Conservation (phyloP, 2,888 invertebrate species). For the Girardia tigrina region DNA sequence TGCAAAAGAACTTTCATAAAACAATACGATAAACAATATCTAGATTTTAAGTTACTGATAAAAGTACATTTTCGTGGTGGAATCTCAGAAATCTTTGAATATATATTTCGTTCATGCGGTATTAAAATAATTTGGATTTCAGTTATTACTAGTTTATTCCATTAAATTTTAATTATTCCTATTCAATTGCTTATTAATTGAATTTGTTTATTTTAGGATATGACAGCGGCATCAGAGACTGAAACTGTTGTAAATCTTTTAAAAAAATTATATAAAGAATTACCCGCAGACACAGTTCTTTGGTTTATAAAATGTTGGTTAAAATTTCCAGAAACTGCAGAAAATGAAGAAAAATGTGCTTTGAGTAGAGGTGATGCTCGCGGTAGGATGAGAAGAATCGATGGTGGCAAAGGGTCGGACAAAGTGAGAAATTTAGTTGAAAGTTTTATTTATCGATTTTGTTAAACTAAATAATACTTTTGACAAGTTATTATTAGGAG, state of each 20-base stretch:
- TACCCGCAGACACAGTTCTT: slow-evolving; percentile 32
- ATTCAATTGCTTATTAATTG: neutral
- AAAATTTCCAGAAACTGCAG: slow-evolving; percentile 24
- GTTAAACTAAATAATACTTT: no score
- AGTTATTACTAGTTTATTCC: no score
- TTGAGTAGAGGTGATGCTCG: slow-evolving; percentile 36
- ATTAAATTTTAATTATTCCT: no score
- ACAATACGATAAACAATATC: no score
- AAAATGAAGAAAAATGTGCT: slow-evolving; percentile 31
- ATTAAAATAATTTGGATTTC: no score
- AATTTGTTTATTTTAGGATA: slow-evolving; percentile 32
- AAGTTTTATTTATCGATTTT: neutral
- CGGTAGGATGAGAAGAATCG: slow-evolving; percentile 36
- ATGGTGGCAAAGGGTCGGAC: slow-evolving; percentile 37
- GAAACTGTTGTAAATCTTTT: slow-evolving; percentile 36
- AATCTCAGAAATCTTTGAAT: no score
- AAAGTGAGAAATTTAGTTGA: slow-evolving; percentile 33
- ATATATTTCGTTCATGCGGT: no score
- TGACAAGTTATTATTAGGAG: no score
- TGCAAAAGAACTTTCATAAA: no score
- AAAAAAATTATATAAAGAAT: slow-evolving; percentile 36
- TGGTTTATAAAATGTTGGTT: slow-evolving; percentile 37
- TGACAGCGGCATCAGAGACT: slow-evolving; percentile 32
- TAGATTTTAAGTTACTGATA: no score
- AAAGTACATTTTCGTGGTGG: no score